Evolutionary conservation across 2,888 invertebrate genomes (phyloP), one percentile per base, ranked within the genome.

Genomic region (Drosophila paramelanica): DNA sequence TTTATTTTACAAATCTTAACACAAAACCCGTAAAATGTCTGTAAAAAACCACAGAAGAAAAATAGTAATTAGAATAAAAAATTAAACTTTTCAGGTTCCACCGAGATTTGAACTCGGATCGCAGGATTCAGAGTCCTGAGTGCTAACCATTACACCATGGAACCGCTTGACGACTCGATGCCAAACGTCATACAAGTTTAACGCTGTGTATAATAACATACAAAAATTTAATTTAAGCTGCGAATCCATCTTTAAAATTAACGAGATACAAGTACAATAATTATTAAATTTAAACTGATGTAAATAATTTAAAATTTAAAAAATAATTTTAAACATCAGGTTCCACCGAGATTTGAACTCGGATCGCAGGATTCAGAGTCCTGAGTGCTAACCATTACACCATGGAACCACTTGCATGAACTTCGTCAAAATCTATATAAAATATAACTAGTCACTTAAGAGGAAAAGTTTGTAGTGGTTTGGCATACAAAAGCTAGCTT

Each of bases 81-180:
- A 14, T 13, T 0, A 3, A 1, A 7, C 0, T 2, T 2, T 0
- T 20, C 6, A 92, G 92, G 92, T 92, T 89, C 91, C 92, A 92
- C 92, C 92, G 92, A 92, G 92, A 92, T 91, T 92, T 92, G 92
- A 92, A 92, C 92, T 92, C 92, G 92, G 92, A 92, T 92, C 92
- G 92, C 92, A 91, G 92, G 92, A 92, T 92, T 92, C 92, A 92
- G 92, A 92, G 93, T 93, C 93, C 93, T 93, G 93, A 93, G 93
- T 93, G 93, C 93, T 93, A 93, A 93, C 93, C 93, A 92, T 93
- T 93, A 93, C 93, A 93, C 93, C 93, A 93, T 93, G 93, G 93
- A 92, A 93, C 93, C 93, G 25, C 13, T 10, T 49, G 39, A 1
- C 0, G 5, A 2, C 0, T 1, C 1, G 4, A 0, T 5, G 49